Percentiles rank a stretch among this genome's conserved stretches.
Conservation (phyloP, 2,113 vertebrate genomes). For the Urocolius indicus region DNA sequence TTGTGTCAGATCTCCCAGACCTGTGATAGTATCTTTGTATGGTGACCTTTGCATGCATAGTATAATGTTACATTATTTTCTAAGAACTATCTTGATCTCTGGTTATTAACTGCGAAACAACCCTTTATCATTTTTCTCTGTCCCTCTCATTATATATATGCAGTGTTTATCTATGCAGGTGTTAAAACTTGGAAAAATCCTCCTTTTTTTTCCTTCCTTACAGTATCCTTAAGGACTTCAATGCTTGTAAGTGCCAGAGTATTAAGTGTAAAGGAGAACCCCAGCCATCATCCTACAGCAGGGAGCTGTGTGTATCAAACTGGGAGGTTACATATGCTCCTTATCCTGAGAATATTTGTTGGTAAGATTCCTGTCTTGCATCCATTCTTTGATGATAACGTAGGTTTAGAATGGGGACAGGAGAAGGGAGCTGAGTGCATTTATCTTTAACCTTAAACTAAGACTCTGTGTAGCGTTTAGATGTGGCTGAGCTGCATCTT, state of each 20-base stretch:
- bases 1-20: background rate
- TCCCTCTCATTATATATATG: background rate
- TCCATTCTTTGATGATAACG: background rate
- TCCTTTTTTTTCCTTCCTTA: background rate
- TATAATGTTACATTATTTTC: background rate
- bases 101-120: background rate
- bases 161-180: background rate
- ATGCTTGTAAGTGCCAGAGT: slow-evolving; percentile 85
- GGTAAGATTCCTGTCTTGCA: slow-evolving; percentile 77
- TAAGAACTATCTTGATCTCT: background rate
- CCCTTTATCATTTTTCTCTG: background rate
- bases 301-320: slow-evolving; percentile 73
- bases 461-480: background rate
- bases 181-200: background rate
- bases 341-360: slow-evolving; percentile 90
- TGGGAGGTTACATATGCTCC: slow-evolving; percentile 88
- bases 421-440: background rate
- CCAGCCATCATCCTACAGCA: slow-evolving; percentile 84
- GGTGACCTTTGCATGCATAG: background rate
- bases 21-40: background rate
- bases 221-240: slow-evolving; percentile 95
- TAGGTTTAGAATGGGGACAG: background rate
- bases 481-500: background rate
- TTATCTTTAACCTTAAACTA: background rate
- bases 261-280: slow-evolving; percentile 80